A percentile compares a stretch with the other conserved stretches of the same genome.
Conservation (phyloP, 2,113 vertebrate genomes). For the Acrocephalus kingi region DNA sequence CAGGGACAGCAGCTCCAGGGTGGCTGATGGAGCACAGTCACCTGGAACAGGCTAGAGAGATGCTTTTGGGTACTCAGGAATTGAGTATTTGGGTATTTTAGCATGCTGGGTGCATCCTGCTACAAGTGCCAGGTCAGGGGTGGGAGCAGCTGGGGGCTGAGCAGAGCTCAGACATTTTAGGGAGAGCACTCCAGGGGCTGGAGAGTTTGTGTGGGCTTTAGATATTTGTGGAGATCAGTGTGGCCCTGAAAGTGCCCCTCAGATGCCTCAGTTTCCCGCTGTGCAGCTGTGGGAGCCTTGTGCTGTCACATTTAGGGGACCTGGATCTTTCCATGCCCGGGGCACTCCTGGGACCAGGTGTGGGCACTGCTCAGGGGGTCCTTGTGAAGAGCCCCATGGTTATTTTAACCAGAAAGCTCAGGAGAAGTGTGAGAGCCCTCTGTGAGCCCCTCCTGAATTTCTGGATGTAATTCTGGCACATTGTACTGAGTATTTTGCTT, state of each 20-base stretch:
- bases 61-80: neutral
- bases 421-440: neutral
- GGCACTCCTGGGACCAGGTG: neutral
- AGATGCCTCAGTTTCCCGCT: neutral
- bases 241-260: fast-evolving
- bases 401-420: neutral
- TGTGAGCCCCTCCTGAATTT: neutral
- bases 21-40: neutral
- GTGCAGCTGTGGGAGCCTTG: neutral
- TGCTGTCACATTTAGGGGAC: neutral
- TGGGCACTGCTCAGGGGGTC: neutral
- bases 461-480: neutral
- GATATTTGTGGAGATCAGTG: neutral
- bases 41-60: neutral
- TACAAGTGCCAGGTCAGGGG: neutral
- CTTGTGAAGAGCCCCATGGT: neutral
- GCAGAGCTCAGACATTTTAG: neutral
- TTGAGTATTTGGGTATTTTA: neutral
- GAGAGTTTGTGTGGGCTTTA: neutral
- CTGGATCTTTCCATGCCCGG: fast-evolving
- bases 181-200: neutral
- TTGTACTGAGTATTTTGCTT: fast-evolving
- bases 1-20: neutral
- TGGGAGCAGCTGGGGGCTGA: neutral
- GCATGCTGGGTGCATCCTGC: too few species aligned